A percentile compares a stretch with the other conserved stretches of the same genome.
Evolutionary conservation across 2,888 invertebrate species (phyloP).

Genomic region (Agonopterix subpropinquella): DNA sequence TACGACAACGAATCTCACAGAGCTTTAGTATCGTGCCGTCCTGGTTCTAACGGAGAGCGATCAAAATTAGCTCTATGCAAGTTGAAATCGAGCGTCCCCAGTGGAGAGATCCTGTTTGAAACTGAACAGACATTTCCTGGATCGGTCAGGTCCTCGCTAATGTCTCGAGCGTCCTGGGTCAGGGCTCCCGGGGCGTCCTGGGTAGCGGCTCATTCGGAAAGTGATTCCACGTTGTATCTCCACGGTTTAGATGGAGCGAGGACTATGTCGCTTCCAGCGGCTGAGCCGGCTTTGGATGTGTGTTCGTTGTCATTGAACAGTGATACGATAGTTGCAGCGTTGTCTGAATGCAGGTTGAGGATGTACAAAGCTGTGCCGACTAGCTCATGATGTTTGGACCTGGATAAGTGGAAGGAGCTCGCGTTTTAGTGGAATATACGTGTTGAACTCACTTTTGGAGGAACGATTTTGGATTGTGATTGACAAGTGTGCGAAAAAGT

Average conservation of each 20-base stretch:
- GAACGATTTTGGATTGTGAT: too few species aligned
- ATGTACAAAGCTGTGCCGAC: conserved; percentile 73
- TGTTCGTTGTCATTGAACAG: conserved; percentile 74
- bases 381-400: too few species aligned
- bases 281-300: conserved; percentile 81
- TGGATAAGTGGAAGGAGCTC: too few species aligned
- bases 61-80: conserved; percentile 58
- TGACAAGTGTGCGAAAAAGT: too few species aligned
- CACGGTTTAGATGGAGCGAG: conserved; percentile 76
- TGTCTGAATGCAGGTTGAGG: conserved; percentile 80
- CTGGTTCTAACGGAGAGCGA: conserved; percentile 58
- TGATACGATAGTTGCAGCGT: conserved; percentile 75
- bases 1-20: conserved; percentile 80
- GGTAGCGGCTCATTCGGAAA: conserved; percentile 85
- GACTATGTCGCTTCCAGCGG: conserved; percentile 72
- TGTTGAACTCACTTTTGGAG: too few species aligned
- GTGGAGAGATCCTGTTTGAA: conserved; percentile 69
- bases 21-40: conserved; percentile 82
- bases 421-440: too few species aligned
- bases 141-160: conserved; percentile 78
- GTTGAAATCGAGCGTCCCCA: conserved; percentile 42
- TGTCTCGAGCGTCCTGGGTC: conserved; percentile 80
- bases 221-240: conserved; percentile 77
- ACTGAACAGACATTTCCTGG: conserved; percentile 79
- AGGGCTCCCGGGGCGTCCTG: conserved; percentile 74